These are phyloP conservation scores for Monochamus alternatus DNA, from an alignment of 2,888 invertebrate genomes.

Conservation along the genomic window DNA sequence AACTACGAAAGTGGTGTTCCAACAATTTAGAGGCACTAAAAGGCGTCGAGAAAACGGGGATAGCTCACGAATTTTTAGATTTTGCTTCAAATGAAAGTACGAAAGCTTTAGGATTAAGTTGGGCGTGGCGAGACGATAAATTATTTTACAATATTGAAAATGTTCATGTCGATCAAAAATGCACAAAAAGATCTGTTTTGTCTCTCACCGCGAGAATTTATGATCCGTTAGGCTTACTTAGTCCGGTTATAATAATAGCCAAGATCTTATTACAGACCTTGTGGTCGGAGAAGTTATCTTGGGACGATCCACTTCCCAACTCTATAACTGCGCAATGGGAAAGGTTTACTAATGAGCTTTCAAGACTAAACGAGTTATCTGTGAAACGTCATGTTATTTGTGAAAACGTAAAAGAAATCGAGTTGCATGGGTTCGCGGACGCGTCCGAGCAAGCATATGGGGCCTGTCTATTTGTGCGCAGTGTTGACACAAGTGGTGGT, in stretches of 20 bases:
- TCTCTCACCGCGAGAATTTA: background rate
- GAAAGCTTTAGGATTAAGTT: background rate
- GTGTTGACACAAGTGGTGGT: background rate
- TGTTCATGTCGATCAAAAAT: background rate
- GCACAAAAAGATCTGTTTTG: constrained; percentile 4
- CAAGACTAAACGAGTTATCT: background rate
- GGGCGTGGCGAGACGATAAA: background rate
- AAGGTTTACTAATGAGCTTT: background rate
- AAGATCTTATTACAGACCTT: background rate
- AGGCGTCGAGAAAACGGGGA: background rate
- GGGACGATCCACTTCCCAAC: background rate
- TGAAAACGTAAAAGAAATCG: background rate
- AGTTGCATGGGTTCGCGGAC: background rate
- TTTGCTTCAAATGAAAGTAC: background rate
- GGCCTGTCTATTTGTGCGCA: background rate
- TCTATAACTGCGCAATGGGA: background rate
- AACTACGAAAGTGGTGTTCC: background rate
- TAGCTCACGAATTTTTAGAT: background rate
- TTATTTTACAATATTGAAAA: background rate
- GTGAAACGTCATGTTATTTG: background rate
- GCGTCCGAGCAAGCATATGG: background rate
- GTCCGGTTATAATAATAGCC: background rate
- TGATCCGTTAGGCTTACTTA: background rate
- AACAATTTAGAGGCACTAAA: background rate
- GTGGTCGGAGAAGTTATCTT: background rate